phyloP scores from a whole-genome alignment of 2,797 vertebrate genomes.

The Ambastaia sidthimunki region DNA sequence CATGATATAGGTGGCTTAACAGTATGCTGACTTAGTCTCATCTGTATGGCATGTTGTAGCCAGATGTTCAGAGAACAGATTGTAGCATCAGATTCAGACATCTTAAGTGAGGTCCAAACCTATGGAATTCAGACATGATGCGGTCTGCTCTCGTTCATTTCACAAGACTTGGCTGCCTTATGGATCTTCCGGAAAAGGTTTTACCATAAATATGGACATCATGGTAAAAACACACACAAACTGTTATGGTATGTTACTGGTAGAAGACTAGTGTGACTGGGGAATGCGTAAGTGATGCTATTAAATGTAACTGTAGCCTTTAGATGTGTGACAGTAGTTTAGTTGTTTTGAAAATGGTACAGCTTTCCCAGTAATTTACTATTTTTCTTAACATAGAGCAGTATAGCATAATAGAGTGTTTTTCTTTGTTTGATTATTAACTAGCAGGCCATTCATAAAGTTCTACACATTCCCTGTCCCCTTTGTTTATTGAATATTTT shows the following conservation, averaged over 20 bases:
- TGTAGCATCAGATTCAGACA: slow-evolving; percentile 22
- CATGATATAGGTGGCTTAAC: slow-evolving; percentile 40
- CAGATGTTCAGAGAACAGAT: slow-evolving; percentile 53
- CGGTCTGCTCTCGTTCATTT: background rate
- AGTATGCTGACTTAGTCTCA: slow-evolving; percentile 37
- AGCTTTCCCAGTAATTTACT: too few relatives aligned
- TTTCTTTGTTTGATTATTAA: too few relatives aligned
- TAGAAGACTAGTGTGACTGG: background rate
- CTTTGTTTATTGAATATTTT: too few relatives aligned
- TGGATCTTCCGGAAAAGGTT: background rate
- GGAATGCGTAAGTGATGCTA: background rate
- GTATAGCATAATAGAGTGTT: too few relatives aligned
- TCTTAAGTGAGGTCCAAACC: slow-evolving; percentile 30
- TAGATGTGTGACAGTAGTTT: background rate
- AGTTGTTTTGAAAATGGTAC: too few relatives aligned
- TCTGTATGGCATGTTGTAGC: slow-evolving; percentile 41
- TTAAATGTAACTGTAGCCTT: background rate
- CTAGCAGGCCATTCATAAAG: too few relatives aligned
- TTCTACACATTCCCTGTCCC: too few relatives aligned
- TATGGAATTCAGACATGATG: slow-evolving; percentile 34
- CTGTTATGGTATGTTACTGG: background rate
- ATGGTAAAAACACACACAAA: background rate
- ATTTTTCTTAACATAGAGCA: too few relatives aligned
- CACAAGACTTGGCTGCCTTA: background rate
- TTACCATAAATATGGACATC: background rate